Evolutionary conservation across 2,888 invertebrate species (phyloP).

Genomic region (Hirtodrosophila histrioides): DNA sequence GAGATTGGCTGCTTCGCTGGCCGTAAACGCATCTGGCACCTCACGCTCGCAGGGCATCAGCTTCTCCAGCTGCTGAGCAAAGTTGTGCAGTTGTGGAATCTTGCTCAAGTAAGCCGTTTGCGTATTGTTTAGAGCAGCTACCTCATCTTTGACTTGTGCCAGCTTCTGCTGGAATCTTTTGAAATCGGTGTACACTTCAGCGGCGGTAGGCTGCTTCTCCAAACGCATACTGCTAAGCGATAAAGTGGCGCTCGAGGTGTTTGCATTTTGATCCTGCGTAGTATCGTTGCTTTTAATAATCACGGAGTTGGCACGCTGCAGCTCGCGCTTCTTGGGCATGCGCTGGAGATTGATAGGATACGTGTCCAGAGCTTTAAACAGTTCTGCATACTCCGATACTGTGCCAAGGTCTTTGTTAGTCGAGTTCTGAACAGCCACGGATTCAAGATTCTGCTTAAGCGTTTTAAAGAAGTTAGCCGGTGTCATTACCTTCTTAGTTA

Average conservation of each 20-base stretch:
- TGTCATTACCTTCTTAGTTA: conserved; percentile 68
- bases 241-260: conserved; percentile 29
- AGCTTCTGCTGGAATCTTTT: conserved; percentile 74
- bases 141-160: conserved; percentile 49
- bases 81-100: conserved; percentile 65
- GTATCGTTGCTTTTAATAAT: conserved; percentile 49
- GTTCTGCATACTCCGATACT: conserved; percentile 68
- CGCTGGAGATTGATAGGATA: conserved; percentile 79
- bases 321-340: conserved; percentile 62
- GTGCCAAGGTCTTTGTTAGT: conserved; percentile 51
- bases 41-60: conserved; percentile 58
- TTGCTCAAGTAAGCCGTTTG: conserved; percentile 60
- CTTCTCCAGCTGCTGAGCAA: conserved; percentile 77
- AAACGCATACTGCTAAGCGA: conserved; percentile 31
- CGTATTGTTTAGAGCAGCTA: conserved; percentile 32
- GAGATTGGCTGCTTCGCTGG: conserved; percentile 61
- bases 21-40: conserved; percentile 62
- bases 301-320: conserved; percentile 64
- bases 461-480: conserved; percentile 64
- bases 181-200: conserved; percentile 68
- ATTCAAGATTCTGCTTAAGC: conserved; percentile 60
- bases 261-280: conserved; percentile 26
- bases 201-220: conserved; percentile 59
- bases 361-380: conserved; percentile 77
- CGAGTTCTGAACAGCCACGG: conserved; percentile 47